Evolutionary conservation across 2,797 vertebrate genomes (phyloP).

Genomic region (Odontamblyopus rebecca): DNA sequence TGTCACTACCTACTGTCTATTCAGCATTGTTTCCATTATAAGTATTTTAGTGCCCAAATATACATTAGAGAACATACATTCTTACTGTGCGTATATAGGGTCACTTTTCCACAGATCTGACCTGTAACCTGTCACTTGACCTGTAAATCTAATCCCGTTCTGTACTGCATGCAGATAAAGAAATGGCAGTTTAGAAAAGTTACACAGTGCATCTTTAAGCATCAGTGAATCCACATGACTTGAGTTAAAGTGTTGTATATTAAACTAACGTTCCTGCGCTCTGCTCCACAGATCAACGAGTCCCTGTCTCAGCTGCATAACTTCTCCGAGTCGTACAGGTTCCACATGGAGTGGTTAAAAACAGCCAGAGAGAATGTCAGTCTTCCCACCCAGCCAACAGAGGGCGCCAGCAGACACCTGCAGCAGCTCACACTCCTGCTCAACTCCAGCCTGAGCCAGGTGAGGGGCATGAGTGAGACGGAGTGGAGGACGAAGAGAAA

Average conservation of each 20-base stretch:
- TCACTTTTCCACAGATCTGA: no score
- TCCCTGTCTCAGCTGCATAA: slow-evolving; percentile 51
- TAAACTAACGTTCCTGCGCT: not conserved
- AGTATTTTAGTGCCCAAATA: no score
- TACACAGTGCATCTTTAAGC: not conserved
- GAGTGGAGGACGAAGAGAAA: no score
- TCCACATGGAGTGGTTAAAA: slow-evolving; percentile 66
- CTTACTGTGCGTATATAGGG: no score
- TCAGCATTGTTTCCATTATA: no score
- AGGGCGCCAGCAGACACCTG: slow-evolving; percentile 38
- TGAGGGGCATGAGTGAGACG: slow-evolving; percentile 20
- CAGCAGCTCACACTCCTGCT: slow-evolving; percentile 26
- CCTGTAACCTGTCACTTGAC: no score
- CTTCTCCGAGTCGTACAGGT: slow-evolving; percentile 39
- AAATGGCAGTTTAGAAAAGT: not conserved
- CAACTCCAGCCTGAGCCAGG: slow-evolving; percentile 34
- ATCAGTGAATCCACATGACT: not conserved
- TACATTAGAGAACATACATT: no score
- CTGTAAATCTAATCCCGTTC: no score
- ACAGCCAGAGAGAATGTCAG: slow-evolving; percentile 39
- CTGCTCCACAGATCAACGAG: slow-evolving; percentile 53
- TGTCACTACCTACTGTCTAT: no score
- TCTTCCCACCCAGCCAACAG: slow-evolving; percentile 30
- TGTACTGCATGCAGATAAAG: no score
- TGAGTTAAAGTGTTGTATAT: no score